A percentile compares a stretch with the other conserved stretches of the same genome.
phyloP scores from a whole-genome alignment of 1,140 invertebrate genomes.

The Drosophila murphyi region DNA sequence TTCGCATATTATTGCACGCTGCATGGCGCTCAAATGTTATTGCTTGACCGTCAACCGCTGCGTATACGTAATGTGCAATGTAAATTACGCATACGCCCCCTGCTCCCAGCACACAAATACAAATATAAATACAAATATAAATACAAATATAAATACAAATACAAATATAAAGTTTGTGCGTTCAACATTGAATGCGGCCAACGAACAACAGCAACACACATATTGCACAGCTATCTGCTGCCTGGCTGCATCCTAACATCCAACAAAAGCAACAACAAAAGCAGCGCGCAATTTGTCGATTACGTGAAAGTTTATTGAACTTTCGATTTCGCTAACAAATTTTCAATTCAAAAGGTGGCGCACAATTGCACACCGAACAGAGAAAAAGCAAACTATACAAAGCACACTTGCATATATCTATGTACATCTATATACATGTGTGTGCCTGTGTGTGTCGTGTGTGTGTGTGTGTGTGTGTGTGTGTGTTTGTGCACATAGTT shows the following conservation, averaged over 20 bases:
- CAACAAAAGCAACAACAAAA: conserved; percentile 7
- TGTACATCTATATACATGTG: background rate
- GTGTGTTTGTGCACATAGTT: conserved; percentile 27
- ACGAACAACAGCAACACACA: conserved; percentile 16
- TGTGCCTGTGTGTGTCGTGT: conserved; percentile 11
- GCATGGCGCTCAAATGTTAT: conserved; percentile 33
- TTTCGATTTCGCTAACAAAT: conserved; percentile 79
- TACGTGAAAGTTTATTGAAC: conserved; percentile 84
- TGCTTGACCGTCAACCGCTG: conserved; percentile 43
- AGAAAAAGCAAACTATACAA: background rate
- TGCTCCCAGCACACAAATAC: background rate
- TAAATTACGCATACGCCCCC: conserved; percentile 46
- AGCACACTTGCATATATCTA: conserved; percentile 10
- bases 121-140: background rate
- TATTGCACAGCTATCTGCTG: background rate
- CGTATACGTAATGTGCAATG: conserved; percentile 48
- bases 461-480: conserved; percentile 5
- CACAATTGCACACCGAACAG: conserved; percentile 37
- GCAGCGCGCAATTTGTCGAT: conserved; percentile 48
- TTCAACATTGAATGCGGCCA: conserved; percentile 40
- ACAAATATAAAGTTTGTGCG: conserved; percentile 1
- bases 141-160: background rate
- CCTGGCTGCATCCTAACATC: conserved; percentile 16
- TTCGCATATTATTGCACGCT: conserved; percentile 16
- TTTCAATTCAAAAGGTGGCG: conserved; percentile 61